A percentile compares a stretch with the other conserved stretches of the same genome.
Evolutionary conservation across 2,113 vertebrate species (phyloP).

Genomic region (Anolis sagrei): DNA sequence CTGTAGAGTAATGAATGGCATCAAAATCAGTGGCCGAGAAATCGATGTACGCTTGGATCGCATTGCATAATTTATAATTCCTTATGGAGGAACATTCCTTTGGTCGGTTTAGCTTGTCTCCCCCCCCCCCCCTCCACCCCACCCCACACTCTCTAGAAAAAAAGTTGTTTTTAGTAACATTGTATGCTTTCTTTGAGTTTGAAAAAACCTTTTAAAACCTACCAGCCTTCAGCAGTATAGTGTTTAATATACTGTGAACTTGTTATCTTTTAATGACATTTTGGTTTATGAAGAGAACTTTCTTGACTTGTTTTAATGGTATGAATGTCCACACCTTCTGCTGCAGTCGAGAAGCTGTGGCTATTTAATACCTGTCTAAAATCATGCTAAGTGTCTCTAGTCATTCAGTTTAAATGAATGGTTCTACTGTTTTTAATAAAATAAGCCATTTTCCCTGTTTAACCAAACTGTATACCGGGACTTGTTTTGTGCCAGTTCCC

Average conservation of each 20-base stretch:
- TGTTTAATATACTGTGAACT: constrained; percentile 86
- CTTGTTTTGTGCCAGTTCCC: constrained; percentile 71
- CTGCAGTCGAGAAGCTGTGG: constrained; percentile 48
- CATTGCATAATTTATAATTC: constrained; percentile 85
- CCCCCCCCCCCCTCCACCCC: constrained; percentile 38
- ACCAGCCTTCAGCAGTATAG: constrained; percentile 84
- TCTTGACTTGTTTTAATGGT: constrained; percentile 70
- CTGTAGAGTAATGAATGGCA: constrained; percentile 97
- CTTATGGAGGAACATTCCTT: constrained; percentile 80
- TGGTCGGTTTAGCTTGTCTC: constrained; percentile 90
- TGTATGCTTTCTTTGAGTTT: constrained; percentile 78
- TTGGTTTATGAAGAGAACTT: constrained; percentile 90
- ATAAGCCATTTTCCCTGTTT: constrained; percentile 83
- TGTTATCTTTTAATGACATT: constrained; percentile 79
- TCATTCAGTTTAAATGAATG: constrained; percentile 92
- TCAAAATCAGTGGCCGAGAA: constrained; percentile 97
- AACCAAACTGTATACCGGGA: constrained; percentile 72
- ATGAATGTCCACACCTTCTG: constrained; percentile 58
- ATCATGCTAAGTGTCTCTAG: constrained; percentile 85
- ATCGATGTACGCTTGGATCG: constrained; percentile 97
- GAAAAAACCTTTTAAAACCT: constrained; percentile 81
- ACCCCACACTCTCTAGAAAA: constrained; percentile 69
- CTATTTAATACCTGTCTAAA: constrained; percentile 69
- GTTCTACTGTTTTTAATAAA: constrained; percentile 96
- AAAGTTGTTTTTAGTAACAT: constrained; percentile 85